phyloP scores from a whole-genome alignment of 2,888 invertebrate genomes.

The Scotopteryx bipunctaria region DNA sequence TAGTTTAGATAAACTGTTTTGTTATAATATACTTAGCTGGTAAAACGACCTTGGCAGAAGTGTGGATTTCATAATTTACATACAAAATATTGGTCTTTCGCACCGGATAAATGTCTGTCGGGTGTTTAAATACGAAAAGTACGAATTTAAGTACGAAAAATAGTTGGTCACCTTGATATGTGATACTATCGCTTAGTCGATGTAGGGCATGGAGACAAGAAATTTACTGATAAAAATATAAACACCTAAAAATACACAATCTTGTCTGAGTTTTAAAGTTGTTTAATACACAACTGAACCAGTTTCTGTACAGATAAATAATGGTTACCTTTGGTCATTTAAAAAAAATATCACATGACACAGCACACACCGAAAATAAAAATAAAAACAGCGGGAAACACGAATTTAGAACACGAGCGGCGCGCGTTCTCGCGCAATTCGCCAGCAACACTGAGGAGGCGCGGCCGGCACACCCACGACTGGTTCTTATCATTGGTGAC shows the following conservation, averaged over 20 bases:
- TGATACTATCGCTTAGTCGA: background rate
- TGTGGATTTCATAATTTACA: no score
- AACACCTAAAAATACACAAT: background rate
- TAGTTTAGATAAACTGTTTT: no score
- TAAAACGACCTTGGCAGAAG: no score
- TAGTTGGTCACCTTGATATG: slow-evolving; percentile 36
- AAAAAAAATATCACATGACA: slow-evolving; percentile 33
- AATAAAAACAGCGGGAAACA: slow-evolving; percentile 40
- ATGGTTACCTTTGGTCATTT: slow-evolving; percentile 54
- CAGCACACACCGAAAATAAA: slow-evolving; percentile 35
- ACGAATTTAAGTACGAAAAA: slow-evolving; percentile 3
- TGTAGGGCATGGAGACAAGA: slow-evolving; percentile 3
- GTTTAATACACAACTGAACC: no score
- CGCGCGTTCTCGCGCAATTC: slow-evolving; percentile 49
- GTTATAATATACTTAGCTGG: no score
- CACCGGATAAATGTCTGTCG: no score
- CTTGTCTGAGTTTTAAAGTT: no score
- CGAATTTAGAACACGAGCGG: slow-evolving; percentile 35
- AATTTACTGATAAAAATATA: slow-evolving; percentile 18
- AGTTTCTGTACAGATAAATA: no score
- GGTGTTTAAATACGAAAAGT: no score
- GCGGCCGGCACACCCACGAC: slow-evolving; percentile 57
- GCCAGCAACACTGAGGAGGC: slow-evolving; percentile 54
- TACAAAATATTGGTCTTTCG: no score
- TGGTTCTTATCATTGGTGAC: slow-evolving; percentile 52